phyloP scores from a whole-genome alignment of 2,888 invertebrate genomes.

The Conchocele bisecta region DNA sequence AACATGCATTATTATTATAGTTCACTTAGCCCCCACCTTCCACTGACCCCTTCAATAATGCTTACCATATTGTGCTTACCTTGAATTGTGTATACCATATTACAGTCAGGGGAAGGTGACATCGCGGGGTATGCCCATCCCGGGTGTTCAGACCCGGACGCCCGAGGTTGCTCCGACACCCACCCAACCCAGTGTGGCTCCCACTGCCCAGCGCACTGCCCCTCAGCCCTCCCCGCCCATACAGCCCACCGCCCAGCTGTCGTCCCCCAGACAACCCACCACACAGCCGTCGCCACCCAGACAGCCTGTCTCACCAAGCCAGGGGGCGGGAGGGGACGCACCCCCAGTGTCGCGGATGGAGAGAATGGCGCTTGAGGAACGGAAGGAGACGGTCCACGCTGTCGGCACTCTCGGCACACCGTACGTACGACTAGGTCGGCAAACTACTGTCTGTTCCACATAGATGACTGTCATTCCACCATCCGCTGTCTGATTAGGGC shows the following conservation, averaged over 20 bases:
- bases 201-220: neutral
- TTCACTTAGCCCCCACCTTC: too few species aligned
- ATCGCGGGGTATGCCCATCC: slow-evolving; percentile 10
- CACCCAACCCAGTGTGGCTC: too few species aligned
- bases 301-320: neutral
- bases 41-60: too few species aligned
- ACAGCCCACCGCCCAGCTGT: slow-evolving; percentile 7
- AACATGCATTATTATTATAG: too few species aligned
- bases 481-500: too few species aligned
- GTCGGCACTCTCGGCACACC: slow-evolving; percentile 61
- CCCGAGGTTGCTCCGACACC: too few species aligned
- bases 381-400: slow-evolving; percentile 41
- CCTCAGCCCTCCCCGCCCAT: slow-evolving; percentile 1
- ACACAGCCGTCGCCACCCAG: neutral
- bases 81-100: too few species aligned
- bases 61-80: too few species aligned
- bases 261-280: neutral
- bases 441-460: too few species aligned
- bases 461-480: too few species aligned
- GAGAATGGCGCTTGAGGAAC: slow-evolving; percentile 47
- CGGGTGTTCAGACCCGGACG: neutral
- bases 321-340: neutral
- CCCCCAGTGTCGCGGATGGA: slow-evolving; percentile 35
- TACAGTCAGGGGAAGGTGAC: too few species aligned
- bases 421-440: slow-evolving; percentile 43